Evolutionary conservation across 2,888 invertebrate species (phyloP), one percentile per base, ranked within the genome.

Genomic region (Sisyra terminalis): DNA sequence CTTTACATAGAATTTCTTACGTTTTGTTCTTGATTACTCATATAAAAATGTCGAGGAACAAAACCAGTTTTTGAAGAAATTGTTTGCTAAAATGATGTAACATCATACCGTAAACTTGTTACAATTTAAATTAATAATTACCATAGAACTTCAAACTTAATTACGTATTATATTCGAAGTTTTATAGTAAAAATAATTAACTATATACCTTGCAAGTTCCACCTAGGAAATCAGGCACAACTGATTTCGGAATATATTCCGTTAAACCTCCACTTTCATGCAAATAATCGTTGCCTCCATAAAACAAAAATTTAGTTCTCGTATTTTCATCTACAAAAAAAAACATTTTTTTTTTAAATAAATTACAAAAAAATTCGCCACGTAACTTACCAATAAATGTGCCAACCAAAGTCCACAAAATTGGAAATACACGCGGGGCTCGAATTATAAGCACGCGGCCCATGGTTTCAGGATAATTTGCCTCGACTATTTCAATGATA

Each of bases 381-480:
- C n/a, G n/a, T n/a, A n/a, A n/a, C n/a, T 60, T 57, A 84, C 84
- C 79, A 53, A 94, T 94, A 60, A 94, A 93, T 2, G 92, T 87
- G 62, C 87, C 86, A 49, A 94, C 85, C 45, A 94, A 75, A 0
- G 93, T 93, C 93, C 93, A 94, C 30, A 94, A 68, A 44, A 94
- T 89, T 3, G 93, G 93, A 61, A 94, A 94, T 39, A 93, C 90
- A 48, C 93, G 69, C 1, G 93, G 93, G 9, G 93, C 93, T 37
- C 92, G 69, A 36, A 92, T 86, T 44, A 94, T 87, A 45, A 93
- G 70, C 46, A 93, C 85, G 30, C 86, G 68, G 2, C 88, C 89
- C 81, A 93, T 84, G 8, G 92, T 93, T 67, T 94, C 93, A 1
- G 93, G 93, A 65, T 94, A 94, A 64, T 93, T 90, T 36, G 83